Evolutionary conservation across 2,888 invertebrate genomes (phyloP), one percentile per base, ranked within the genome.

Genomic region (Atrina japonica): DNA sequence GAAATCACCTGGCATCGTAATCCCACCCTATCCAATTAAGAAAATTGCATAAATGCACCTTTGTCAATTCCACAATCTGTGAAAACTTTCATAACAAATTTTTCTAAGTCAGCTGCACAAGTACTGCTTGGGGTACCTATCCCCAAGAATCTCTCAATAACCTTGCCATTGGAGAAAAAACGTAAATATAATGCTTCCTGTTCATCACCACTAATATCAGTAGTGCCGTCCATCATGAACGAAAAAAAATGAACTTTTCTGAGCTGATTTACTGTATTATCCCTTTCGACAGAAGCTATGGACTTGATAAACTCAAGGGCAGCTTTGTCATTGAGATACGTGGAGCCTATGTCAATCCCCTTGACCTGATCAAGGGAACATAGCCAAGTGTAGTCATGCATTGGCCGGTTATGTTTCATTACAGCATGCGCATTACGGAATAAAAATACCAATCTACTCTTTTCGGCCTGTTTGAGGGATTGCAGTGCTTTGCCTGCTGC

Each of bases 261-360:
- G 9, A 75, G 2, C 16, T 56, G 6, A 1, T 70, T 18, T 3
- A 21, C 16, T 11, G 66, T 68, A n/a, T 68, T 75, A 2, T 55
- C 14, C 18, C 27, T 65, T 35, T 73, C 75, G 6, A 40, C 43
- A 29, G n/a, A 50, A 47, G 68, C 56, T 41, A 75, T 68, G 21
- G 29, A 58, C 27, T n/a, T 16, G 0, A 69, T 18, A 58, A 77
- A 77, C 5, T 43, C 35, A 18, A 69, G 35, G 5, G 71, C 75
- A 55, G 73, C 68, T 50, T 73, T 68, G 1, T 56, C 41, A 25
- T 73, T 73, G n/a, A 49, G 27, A 53, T 73, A 76, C 1, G 73
- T 70, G 25, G 55, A 18, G 2, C 76, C 73, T 1, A 70, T 18
- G 18, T 68, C 67, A 16, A 73, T 9, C 1, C 50, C 68, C 41